These are phyloP conservation scores for Standfussiana lucernea DNA, from an alignment of 2,888 invertebrate genomes.

Conservation along the genomic window DNA sequence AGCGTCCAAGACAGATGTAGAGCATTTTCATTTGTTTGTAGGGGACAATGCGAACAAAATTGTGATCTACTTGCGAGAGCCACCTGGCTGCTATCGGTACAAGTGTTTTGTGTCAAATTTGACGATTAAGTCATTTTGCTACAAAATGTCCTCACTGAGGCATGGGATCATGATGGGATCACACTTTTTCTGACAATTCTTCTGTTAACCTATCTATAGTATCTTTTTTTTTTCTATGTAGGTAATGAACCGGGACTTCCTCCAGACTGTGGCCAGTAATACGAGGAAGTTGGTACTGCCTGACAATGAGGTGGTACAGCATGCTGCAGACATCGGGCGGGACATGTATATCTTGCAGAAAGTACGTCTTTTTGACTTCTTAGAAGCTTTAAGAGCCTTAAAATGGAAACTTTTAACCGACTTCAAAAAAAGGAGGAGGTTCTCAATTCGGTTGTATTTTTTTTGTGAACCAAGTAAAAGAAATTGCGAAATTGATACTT, in stretches of 20 bases:
- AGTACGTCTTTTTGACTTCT: conserved; percentile 65
- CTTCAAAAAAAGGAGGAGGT: too few species aligned
- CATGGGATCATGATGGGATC: neutral
- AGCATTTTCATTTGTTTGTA: conserved; percentile 59
- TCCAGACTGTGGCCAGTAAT: conserved; percentile 86
- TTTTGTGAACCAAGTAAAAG: too few species aligned
- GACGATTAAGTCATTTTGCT: neutral
- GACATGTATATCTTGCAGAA: conserved; percentile 88
- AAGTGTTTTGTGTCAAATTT: neutral
- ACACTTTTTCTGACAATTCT: neutral
- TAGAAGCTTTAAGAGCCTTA: too few species aligned
- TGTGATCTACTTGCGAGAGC: neutral
- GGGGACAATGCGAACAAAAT: neutral
- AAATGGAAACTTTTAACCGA: neutral
- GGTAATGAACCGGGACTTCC: conserved; percentile 84
- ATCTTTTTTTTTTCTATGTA: conserved; percentile 46
- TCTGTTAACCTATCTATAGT: neutral
- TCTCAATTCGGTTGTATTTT: too few species aligned
- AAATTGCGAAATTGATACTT: too few species aligned
- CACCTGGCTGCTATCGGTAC: neutral
- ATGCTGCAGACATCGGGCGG: conserved; percentile 86
- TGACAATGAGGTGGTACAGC: conserved; percentile 86
- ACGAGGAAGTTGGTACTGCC: conserved; percentile 85
- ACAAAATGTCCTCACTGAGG: neutral
- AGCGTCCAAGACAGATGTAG: conserved; percentile 48